Evolutionary conservation across 2,113 vertebrate species (phyloP), one percentile per base, ranked within the genome.

Genomic region (Willisornis vidua): DNA sequence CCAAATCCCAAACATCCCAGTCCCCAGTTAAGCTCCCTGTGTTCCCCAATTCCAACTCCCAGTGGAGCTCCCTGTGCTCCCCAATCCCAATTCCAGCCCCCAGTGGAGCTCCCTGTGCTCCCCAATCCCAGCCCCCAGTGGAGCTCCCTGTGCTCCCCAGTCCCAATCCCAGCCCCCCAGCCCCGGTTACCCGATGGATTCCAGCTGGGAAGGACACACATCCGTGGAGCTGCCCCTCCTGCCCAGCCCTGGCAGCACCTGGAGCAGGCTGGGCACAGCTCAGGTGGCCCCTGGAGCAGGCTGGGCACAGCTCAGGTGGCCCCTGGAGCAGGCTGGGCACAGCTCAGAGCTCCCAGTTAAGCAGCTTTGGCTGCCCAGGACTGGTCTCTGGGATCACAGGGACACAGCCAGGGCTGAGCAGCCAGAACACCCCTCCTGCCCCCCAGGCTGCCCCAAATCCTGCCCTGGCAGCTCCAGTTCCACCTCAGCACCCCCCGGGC

Each of bases 401-500:
- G 79, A 11, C 0, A 2, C 37, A 39, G 20, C 1, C 3, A 54
- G 72, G 45, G 24, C 14, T 0, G 29, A 74, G 77, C 12, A 29
- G 61, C 57, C 48, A 5, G 23, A 49, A 2, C 0, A 7, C 45
- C 37, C 0, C 5, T 0, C 1, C 2, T 1, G 46, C 33, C 7
- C 37, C 59, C 81, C 14, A 22, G 24, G 62, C 35, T 28, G 71
- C 71, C 26, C 15, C 22, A 19, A 14, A 52, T 20, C 31, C 41
- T 15, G 17, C 22, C 25, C 20, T 28, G 10, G 9, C 12, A 19
- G 46, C 26, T 15, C 29, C 41, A 5, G 2, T 1, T 1, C 29
- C 78, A n/a, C 48, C 87, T 46, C 87, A 17, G 57, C 57, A n/a
- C 29, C 33, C 57, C 57, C 14, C 3, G 0, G n/a, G 59, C 6